phyloP scores from a whole-genome alignment of 37 sponge, comb jelly and placozoan genomes.

The Aphrocallistes beatrix region DNA sequence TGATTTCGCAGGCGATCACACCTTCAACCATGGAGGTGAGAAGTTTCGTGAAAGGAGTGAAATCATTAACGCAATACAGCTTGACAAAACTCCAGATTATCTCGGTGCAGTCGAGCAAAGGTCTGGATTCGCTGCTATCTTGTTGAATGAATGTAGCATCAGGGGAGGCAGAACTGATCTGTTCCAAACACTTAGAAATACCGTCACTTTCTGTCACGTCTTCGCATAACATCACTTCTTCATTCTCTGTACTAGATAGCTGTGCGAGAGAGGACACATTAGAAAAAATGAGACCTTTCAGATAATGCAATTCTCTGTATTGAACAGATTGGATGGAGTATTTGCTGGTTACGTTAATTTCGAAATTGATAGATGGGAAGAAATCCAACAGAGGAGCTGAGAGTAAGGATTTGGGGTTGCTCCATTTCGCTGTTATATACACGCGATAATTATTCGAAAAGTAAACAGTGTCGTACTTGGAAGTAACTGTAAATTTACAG shows the following conservation, averaged over 20 bases:
- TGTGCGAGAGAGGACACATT: not conserved
- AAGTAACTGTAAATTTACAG: not conserved
- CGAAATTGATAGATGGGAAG: not conserved
- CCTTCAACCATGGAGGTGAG: slow-evolving; percentile 16
- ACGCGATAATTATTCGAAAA: not conserved
- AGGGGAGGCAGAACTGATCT: not conserved
- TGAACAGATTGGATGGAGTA: not conserved
- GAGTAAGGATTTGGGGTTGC: not conserved
- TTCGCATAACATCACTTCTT: not conserved
- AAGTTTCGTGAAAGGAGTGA: not conserved
- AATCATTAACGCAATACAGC: not conserved
- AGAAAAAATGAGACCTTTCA: not conserved
- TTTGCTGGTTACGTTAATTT: not conserved
- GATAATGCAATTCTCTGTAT: not conserved
- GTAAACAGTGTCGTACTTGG: not conserved
- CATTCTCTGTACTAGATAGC: not conserved
- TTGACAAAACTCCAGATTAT: not conserved
- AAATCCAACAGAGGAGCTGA: not conserved
- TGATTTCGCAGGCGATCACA: not conserved
- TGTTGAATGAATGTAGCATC: slow-evolving; percentile 12
- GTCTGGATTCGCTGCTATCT: not conserved
- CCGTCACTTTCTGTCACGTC: not conserved
- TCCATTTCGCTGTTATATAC: slow-evolving; percentile 7
- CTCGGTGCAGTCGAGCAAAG: slow-evolving; percentile 3
- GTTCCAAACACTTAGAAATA: not conserved